Base-by-base conservation (phyloP, 2,113 vertebrate species). In the Muntiacus muntjak region DNA sequence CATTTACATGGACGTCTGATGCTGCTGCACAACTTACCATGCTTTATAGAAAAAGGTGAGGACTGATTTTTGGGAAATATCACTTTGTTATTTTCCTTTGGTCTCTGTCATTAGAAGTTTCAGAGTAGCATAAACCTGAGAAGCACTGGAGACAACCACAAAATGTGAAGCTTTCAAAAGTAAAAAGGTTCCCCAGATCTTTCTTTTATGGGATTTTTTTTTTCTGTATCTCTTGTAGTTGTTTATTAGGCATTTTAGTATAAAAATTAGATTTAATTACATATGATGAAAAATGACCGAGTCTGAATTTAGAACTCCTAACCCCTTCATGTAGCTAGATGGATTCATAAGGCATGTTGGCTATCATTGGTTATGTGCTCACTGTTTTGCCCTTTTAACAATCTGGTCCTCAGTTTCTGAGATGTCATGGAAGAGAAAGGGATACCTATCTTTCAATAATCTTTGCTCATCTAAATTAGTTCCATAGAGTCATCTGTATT, bases 21-120 rank as follows among this genome's bases (percentile, higher is more conserved):
- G 99, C 98, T 99, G 88, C 99, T 99, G 3, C 99, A 99, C 96
- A 99, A 98, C 96, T 99, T 99, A 62, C 99, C 99, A 0, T 99
- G 99, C 97, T 99, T 99, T 89, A 98, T 99, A 97, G 99, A 99
- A 98, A 98, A 99, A 43, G 99, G 99, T 99, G 98, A 99, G 98
- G 76, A 40, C 3, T 43, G 4, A 1, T 88, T 89, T 86, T 74
- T 93, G 28, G 10, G 9, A 55, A 58, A 30, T 64, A 13, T 1
- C 4, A 17, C 9, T 87, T 94, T 54, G 30, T 78, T 96, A 50
- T 58, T 89, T 94, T 82, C 7, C 21, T 83, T 1, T 40, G n/a
- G 19, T 76, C 17, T 96, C 50, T 95, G 14, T 89, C 54, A 58
- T 90, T 85, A 79, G 43, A 85, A 43, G 13, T 88, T 92, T 95